Evolutionary conservation across 2,113 vertebrate genomes (phyloP).

Genomic region (Drymodes brunneopygia): DNA sequence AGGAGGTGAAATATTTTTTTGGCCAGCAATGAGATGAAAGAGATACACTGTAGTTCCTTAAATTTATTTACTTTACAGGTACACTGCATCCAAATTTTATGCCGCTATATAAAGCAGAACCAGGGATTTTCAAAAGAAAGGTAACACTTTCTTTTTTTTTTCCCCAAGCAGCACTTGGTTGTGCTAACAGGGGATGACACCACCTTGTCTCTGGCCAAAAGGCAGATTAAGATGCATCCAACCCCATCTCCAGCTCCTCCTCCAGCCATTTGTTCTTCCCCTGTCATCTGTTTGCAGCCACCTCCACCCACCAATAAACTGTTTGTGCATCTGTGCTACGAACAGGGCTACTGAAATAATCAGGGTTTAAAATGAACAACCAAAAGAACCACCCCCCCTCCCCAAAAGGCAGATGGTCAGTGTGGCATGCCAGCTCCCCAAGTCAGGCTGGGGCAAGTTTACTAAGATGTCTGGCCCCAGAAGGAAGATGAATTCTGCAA

Average conservation of each 20-base stretch:
- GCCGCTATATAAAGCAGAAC: neutral
- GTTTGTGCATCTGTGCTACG: neutral
- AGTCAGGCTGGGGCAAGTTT: neutral
- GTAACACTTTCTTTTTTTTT: neutral
- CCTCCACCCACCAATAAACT: neutral
- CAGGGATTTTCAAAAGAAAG: neutral
- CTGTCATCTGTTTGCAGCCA: neutral
- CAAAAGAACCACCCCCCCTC: neutral
- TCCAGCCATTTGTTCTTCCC: neutral
- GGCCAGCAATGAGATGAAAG: neutral
- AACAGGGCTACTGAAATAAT: neutral
- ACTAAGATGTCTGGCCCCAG: neutral
- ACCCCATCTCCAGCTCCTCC: neutral
- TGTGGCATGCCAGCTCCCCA: neutral
- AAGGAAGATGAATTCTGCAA: neutral
- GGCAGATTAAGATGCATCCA: neutral
- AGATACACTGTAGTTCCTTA: neutral
- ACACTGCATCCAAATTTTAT: neutral
- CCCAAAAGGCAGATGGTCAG: neutral
- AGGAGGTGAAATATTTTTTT: neutral
- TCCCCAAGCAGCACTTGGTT: neutral
- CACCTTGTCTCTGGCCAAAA: neutral
- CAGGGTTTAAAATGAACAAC: neutral
- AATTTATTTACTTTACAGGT: neutral
- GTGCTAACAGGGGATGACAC: neutral